Conservation (phyloP, 2,113 vertebrate species). For the Silurus glanis region DNA sequence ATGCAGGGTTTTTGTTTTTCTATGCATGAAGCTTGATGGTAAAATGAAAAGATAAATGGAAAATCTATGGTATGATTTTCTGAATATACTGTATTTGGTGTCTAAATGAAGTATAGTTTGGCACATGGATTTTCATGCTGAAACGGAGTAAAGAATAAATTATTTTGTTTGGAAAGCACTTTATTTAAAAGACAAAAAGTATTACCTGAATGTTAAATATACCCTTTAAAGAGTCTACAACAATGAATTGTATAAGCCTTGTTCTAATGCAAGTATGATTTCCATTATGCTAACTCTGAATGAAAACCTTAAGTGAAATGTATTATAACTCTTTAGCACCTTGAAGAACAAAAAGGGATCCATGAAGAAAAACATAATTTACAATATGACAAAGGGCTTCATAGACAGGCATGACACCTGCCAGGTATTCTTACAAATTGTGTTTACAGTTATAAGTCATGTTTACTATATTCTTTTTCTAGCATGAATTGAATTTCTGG, state of each 20-base stretch:
- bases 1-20: background rate
- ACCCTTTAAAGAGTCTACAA: background rate
- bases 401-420: background rate
- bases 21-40: background rate
- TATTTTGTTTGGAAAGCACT: background rate
- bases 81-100: background rate
- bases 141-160: background rate
- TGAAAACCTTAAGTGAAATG: background rate
- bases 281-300: background rate
- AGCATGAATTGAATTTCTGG: background rate
- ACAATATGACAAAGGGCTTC: background rate
- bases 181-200: constrained; percentile 13
- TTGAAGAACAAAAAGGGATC: background rate
- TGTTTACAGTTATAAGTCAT: background rate
- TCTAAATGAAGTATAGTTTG: background rate
- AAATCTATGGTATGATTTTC: background rate
- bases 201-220: background rate
- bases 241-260: background rate
- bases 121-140: background rate
- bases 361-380: background rate
- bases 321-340: background rate
- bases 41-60: background rate
- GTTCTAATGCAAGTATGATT: background rate
- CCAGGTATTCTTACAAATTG: background rate
- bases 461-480: background rate